phyloP scores from a whole-genome alignment of 2,113 vertebrate species.

The Myotis brandtii region DNA sequence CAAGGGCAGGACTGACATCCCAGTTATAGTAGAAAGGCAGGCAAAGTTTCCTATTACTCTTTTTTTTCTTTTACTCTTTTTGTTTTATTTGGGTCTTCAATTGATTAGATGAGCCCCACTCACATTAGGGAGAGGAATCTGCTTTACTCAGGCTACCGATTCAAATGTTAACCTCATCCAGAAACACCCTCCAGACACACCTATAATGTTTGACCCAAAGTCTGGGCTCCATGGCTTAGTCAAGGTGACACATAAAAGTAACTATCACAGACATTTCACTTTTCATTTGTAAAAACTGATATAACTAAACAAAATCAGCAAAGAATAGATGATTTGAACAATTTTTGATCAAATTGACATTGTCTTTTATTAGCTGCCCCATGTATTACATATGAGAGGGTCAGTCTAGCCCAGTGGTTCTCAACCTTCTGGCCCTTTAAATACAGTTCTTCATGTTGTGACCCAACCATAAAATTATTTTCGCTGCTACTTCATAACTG shows the following conservation, averaged over 20 bases:
- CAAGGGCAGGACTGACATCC: neutral
- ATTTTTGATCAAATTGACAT: neutral
- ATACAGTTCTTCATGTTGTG: too few relatives aligned
- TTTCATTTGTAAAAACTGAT: neutral
- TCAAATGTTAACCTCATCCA: neutral
- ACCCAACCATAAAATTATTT: too few relatives aligned
- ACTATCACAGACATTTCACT: neutral
- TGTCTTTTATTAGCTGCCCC: neutral
- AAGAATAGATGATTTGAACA: slow-evolving; percentile 8
- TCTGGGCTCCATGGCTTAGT: neutral
- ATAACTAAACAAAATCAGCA: neutral
- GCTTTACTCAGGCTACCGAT: neutral
- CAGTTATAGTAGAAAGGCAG: neutral
- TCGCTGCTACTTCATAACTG: too few relatives aligned
- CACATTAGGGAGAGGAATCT: neutral
- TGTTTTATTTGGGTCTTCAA: neutral
- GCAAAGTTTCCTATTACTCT: neutral
- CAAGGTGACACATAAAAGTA: slow-evolving; percentile 1
- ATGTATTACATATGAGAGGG: neutral
- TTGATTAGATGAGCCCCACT: neutral
- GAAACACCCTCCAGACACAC: neutral
- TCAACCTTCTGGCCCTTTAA: too few relatives aligned
- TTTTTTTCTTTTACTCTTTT: neutral
- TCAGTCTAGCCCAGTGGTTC: neutral
- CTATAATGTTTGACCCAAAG: neutral